A percentile compares a stretch with the other conserved stretches of the same genome.
These are phyloP conservation scores for Otolemur garnettii DNA, from an alignment of 2,113 vertebrate genomes.

Conservation along the genomic window DNA sequence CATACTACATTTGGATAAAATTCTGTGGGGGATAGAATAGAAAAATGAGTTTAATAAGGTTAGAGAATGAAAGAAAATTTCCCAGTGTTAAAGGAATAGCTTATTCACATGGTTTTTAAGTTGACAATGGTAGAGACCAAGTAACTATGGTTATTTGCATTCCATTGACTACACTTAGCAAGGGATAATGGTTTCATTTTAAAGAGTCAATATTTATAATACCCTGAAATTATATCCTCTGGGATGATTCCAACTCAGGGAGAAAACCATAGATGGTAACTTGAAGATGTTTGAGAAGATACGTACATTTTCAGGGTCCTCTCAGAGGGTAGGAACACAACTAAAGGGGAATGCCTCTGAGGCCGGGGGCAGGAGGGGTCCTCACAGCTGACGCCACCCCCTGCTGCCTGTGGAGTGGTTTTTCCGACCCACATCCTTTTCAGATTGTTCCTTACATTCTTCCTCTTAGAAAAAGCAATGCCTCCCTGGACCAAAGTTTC, in stretches of 20 bases:
- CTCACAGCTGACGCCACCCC: too few relatives aligned
- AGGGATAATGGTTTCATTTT: neutral
- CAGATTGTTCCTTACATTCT: neutral
- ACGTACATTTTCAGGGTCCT: neutral
- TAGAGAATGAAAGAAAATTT: conserved; percentile 26
- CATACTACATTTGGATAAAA: neutral
- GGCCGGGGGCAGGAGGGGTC: too few relatives aligned
- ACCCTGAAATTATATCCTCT: neutral
- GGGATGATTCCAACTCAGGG: neutral
- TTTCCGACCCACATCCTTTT: neutral
- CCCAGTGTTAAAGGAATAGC: neutral
- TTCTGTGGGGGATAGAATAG: neutral
- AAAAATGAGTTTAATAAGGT: conserved; percentile 9
- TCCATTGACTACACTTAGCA: neutral
- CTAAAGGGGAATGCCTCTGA: neutral
- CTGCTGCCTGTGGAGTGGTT: fast-evolving
- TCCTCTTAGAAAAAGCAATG: neutral
- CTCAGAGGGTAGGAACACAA: neutral
- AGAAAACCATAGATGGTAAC: neutral
- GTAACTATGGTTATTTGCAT: neutral
- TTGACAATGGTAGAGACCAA: neutral
- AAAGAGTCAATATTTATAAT: neutral
- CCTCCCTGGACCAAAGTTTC: neutral
- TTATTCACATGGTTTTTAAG: neutral
- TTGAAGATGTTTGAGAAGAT: neutral